A percentile compares a stretch with the other conserved stretches of the same genome.
Conservation (phyloP, 2,888 invertebrate species). For the Eupithecia centaureata region DNA sequence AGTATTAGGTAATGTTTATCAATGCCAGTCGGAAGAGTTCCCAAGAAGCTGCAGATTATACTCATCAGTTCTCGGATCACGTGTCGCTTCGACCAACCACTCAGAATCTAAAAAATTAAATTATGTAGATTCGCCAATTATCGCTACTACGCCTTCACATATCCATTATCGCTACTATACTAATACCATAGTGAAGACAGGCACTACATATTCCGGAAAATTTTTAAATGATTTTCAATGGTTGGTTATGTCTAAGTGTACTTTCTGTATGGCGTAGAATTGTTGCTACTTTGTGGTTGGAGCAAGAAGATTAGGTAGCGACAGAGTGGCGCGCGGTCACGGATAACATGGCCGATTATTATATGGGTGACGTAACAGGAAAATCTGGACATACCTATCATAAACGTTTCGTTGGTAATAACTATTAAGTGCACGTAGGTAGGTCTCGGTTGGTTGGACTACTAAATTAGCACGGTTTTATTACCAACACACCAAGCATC, state of each 20-base stretch:
- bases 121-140: too few species aligned
- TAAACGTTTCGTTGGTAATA: constrained; percentile 10
- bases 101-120: too few species aligned
- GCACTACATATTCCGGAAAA: too few species aligned
- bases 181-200: too few species aligned
- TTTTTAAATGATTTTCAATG: too few species aligned
- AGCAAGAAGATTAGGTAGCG: constrained; percentile 25
- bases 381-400: constrained; percentile 26
- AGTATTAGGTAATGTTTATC: too few species aligned
- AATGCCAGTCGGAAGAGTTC: too few species aligned
- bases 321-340: constrained; percentile 28
- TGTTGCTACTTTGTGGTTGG: background rate
- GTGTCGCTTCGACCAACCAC: too few species aligned
- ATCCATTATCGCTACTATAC: too few species aligned
- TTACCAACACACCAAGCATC: background rate
- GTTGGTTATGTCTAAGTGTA: background rate
- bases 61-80: too few species aligned
- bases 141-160: too few species aligned
- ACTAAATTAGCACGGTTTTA: constrained; percentile 1
- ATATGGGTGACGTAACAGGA: constrained; percentile 37
- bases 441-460: constrained; percentile 1
- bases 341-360: constrained; percentile 29
- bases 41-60: too few species aligned
- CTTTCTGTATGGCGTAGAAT: background rate
- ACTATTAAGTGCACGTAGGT: constrained; percentile 6